Evolutionary conservation across 2,797 vertebrate genomes (phyloP).

Genomic region (Prionace glauca): DNA sequence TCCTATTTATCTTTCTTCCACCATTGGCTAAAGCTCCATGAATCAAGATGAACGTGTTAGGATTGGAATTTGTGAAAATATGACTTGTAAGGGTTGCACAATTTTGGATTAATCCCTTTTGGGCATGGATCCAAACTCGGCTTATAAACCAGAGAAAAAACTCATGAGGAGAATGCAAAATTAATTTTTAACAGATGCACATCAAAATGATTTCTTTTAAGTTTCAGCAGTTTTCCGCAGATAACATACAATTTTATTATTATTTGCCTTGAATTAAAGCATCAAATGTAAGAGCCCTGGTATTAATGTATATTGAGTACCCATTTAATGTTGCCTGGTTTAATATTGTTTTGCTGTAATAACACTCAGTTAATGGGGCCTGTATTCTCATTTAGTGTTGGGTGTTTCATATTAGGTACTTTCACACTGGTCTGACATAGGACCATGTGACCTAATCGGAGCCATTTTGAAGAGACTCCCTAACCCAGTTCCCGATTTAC

Average conservation of each 20-base stretch:
- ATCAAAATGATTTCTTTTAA: neutral
- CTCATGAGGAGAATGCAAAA: neutral
- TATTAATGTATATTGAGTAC: neutral
- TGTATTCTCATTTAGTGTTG: no score
- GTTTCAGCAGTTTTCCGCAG: neutral
- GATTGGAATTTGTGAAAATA: neutral
- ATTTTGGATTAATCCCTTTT: conserved; percentile 5
- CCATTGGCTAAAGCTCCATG: neutral
- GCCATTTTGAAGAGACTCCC: no score
- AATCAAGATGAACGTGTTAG: neutral
- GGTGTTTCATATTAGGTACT: no score
- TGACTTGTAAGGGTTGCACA: neutral
- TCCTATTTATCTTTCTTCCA: neutral
- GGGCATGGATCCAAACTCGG: neutral
- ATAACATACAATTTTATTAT: neutral
- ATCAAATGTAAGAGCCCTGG: neutral
- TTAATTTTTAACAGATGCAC: conserved; percentile 11
- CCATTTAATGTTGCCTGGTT: no score
- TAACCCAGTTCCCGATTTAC: no score
- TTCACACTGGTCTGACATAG: no score
- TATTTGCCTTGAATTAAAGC: neutral
- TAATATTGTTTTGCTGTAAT: no score
- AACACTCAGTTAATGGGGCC: no score
- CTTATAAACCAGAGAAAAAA: neutral
- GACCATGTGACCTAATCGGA: no score